Base-by-base conservation (phyloP, 2,888 invertebrate genomes). In the Melinaea menophilus region DNA sequence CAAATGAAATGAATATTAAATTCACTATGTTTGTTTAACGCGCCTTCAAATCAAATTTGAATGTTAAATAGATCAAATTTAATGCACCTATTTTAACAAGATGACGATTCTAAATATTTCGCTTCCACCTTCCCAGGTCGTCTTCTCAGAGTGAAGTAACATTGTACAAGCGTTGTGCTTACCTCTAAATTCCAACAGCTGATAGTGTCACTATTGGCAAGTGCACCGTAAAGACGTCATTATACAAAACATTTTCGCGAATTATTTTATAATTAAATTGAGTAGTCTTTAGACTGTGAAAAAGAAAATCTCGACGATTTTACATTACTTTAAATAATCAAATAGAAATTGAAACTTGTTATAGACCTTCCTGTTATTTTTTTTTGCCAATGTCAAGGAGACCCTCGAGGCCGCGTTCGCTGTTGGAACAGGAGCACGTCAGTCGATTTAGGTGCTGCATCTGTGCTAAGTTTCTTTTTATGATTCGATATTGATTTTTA, bases 121-220 rank as follows among this genome's bases (percentile, higher is more conserved):
- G 62, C 65, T 37, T 61, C 65, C 61, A 67, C 55, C 67, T 61
- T 63, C 65, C 61, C 61, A 64, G 59, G 65, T 65, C 60, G 60
- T 37, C 33, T 37, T 63, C 59, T 61, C 51, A 63, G 65, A 56
- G 67, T 59, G 63, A 46, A 63, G 57, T 67, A 65, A 67, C 65
- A 67, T 67, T 67, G 65, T 67, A 67, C 61, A 65, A 61, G 63
- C 63, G 47, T 57, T 67, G 59, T 55, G 55, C 61, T 57, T 51
- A 51, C 31, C 51, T 59, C 60, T 1, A 56, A 58, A 61, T 55
- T 57, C 47, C 63, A 65, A 65, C 63, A 63, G 68, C 68, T 59
- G 58, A 56, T 65, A 63, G 57, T 59, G 58, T 55, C 45, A 41
- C 57, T 55, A 56, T 51, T 51, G 51, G 51, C 22, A 51, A 55